Base-by-base conservation (phyloP, 2,888 invertebrate species). In the Steinernema carpocapsae region DNA sequence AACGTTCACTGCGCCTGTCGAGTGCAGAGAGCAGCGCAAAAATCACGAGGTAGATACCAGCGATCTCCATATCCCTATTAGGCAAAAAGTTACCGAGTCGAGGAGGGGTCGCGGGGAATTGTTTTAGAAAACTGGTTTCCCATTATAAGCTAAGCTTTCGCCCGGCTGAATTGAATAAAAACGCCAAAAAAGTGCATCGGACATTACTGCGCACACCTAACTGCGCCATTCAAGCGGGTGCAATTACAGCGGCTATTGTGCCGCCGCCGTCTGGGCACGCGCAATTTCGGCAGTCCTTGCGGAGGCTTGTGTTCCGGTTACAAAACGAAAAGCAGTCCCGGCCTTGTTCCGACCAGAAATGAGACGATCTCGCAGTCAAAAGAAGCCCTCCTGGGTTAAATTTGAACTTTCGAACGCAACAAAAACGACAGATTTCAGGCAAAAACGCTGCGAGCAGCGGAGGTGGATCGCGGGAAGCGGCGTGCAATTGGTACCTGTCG, bases 121-220 rank as follows among this genome's bases (percentile, higher is more conserved):
- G 56, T 14, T 19, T 12, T 24, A 2, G 32, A 64, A 64, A 64
- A 64, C 64, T 32, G 32, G 64, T 64, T 64, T 64, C 32, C 64
- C 19, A 64, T 64, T 17, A 64, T 4, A 64, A 29, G 64, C 29
- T 17, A 64, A 26, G 37, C 37, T 64, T 64, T 64, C 19, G 64
- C 24, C 14, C 26, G 3, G 14, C 32, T 29, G 64, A 29, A 64
- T 64, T 64, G 10, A 64, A 64, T 64, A 64, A 29, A 64, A 64
- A 29, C 29, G 26, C 32, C 24, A 10, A 64, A 64, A 64, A 64
- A 64, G 64, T 64, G 64, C 64, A 64, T 64, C 64, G 64, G 64
- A 24, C 64, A 32, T 64, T 64, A 64, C 64, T n/a, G 64, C 29
- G 7, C 37, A 37, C 37, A 37, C 29, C 64, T 64, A 64, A 32